These are phyloP conservation scores for Cryptotis parvus DNA, from an alignment of 2,113 vertebrate species.

Conservation along the genomic window DNA sequence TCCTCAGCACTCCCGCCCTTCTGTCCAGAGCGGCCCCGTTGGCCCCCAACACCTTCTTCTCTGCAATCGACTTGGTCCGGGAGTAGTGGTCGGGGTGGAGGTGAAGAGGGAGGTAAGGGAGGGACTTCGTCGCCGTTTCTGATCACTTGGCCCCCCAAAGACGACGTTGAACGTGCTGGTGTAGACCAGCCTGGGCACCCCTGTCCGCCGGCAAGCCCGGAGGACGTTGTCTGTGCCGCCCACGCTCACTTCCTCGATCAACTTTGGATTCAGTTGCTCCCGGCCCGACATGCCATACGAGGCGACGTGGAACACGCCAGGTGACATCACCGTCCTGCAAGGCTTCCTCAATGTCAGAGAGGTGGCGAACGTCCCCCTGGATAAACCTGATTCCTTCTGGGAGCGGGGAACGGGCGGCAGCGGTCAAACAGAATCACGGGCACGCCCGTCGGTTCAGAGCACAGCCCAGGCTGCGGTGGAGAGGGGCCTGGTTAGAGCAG, in stretches of 20 bases:
- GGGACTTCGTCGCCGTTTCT: constrained; percentile 94
- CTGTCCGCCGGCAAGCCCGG: constrained; percentile 86
- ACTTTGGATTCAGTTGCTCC: constrained; percentile 93
- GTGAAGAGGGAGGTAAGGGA: constrained; percentile 95
- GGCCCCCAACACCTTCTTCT: constrained; percentile 93
- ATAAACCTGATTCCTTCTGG: constrained; percentile 90
- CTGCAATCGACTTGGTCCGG: constrained; percentile 95
- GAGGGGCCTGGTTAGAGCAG: background rate
- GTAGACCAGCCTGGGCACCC: constrained; percentile 92
- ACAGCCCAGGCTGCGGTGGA: constrained; percentile 90
- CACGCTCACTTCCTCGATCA: constrained; percentile 94
- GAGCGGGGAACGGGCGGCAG: constrained; percentile 81
- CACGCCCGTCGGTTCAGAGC: constrained; percentile 87
- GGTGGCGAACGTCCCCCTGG: constrained; percentile 90
- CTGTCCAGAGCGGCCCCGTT: constrained; percentile 85
- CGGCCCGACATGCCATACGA: constrained; percentile 97
- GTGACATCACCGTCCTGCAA: constrained; percentile 85
- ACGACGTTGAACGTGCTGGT: constrained; percentile 97
- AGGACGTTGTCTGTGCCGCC: constrained; percentile 93
- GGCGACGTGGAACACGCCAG: constrained; percentile 95
- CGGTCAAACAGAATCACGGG: constrained; percentile 93
- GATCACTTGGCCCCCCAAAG: constrained; percentile 95
- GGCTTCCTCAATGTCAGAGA: constrained; percentile 88
- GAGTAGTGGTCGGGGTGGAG: constrained; percentile 97
- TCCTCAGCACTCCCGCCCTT: constrained; percentile 86